Evolutionary conservation across 1,140 invertebrate species (phyloP).

Genomic region (Hormaphis cornu): DNA sequence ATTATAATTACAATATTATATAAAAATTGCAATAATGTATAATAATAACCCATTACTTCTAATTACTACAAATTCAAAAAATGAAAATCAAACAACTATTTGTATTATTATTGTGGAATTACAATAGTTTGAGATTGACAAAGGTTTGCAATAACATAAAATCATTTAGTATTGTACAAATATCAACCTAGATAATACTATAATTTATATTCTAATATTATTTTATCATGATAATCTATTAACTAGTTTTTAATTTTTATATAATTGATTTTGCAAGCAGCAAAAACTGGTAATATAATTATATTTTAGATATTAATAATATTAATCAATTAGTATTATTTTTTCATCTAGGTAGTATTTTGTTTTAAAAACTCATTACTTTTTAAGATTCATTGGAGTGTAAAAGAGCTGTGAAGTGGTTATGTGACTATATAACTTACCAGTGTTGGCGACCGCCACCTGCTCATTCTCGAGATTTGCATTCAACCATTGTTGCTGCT

Average conservation of each 20-base stretch:
- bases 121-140: too few relatives aligned
- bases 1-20: not conserved
- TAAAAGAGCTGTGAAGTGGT: conserved; percentile 90
- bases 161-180: too few relatives aligned
- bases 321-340: not conserved
- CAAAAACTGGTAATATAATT: conserved; percentile 17
- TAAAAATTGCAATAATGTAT: not conserved
- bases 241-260: too few relatives aligned
- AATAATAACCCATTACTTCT: too few relatives aligned
- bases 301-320: not conserved
- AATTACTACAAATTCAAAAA: too few relatives aligned
- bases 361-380: not conserved
- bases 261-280: conserved; percentile 16
- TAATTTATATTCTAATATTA: too few relatives aligned
- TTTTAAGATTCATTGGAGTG: conserved; percentile 69
- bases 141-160: too few relatives aligned
- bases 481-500: conserved; percentile 93
- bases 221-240: not conserved
- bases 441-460: conserved; percentile 92
- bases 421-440: conserved; percentile 92
- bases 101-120: too few relatives aligned
- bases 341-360: not conserved
- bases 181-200: too few relatives aligned
- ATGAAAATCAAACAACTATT: too few relatives aligned
- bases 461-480: conserved; percentile 92